These are phyloP conservation scores for Zapornia atra DNA, from an alignment of 2,113 vertebrate species.

Conservation along the genomic window DNA sequence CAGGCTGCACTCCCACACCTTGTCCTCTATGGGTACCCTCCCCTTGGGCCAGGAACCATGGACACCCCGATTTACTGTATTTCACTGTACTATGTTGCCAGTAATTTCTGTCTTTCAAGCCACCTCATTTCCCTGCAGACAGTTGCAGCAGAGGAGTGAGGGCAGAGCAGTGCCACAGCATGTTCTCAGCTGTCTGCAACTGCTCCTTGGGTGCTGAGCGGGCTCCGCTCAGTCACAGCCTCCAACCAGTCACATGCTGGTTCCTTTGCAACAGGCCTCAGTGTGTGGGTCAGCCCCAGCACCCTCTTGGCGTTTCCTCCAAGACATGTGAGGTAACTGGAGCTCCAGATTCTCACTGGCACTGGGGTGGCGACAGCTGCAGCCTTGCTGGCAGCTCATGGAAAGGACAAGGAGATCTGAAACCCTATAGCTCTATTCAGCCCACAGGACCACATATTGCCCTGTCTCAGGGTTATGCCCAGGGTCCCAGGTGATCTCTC, in stretches of 20 bases:
- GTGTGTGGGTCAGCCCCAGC: background rate
- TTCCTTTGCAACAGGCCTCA: rapidly evolving
- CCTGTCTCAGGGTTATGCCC: background rate
- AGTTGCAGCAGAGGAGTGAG: background rate
- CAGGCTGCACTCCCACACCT: background rate
- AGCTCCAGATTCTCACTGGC: background rate
- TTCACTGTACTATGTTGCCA: background rate
- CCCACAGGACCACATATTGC: rapidly evolving
- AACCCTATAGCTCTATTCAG: background rate
- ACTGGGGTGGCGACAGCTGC: background rate
- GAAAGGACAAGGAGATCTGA: slow-evolving; percentile 34
- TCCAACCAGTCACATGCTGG: background rate
- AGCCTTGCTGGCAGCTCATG: background rate
- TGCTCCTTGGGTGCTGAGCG: background rate
- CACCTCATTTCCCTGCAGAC: background rate
- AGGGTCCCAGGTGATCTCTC: background rate
- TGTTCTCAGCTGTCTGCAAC: background rate
- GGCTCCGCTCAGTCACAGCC: rapidly evolving
- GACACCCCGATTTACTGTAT: background rate
- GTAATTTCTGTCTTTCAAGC: background rate
- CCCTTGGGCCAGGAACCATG: background rate
- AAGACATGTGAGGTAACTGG: background rate
- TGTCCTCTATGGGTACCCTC: background rate
- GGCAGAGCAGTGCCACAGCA: background rate
- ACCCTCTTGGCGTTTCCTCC: rapidly evolving